Conservation (phyloP, 2,797 vertebrate species). For the Cheirogaleus major region DNA sequence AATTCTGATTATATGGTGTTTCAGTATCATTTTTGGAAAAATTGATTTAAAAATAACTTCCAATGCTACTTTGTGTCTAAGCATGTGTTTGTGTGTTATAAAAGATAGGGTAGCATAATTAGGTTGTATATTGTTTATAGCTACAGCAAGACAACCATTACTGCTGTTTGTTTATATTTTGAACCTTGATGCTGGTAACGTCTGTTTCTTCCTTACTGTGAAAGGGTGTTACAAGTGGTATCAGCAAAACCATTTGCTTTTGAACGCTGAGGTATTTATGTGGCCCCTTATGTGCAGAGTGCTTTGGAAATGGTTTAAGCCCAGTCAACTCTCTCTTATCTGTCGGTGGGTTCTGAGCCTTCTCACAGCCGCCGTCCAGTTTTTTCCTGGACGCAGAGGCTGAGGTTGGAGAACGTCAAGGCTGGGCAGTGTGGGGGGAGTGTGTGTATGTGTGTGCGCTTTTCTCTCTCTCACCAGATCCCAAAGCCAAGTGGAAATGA, state of each 20-base stretch:
- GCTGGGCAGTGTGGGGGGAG: slow-evolving; percentile 18
- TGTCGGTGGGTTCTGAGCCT: slow-evolving; percentile 2
- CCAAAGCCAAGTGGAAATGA: slow-evolving; percentile 63
- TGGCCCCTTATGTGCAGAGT: slow-evolving; percentile 72
- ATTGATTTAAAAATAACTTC: neutral
- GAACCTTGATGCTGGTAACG: slow-evolving; percentile 73
- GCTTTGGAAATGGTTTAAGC: slow-evolving; percentile 61
- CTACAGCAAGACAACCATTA: slow-evolving; percentile 27
- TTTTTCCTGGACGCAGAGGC: neutral
- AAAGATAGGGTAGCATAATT: neutral
- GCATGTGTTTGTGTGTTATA: neutral
- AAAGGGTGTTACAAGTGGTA: slow-evolving; percentile 75
- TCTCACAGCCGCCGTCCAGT: neutral
- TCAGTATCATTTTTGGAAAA: slow-evolving; percentile 39
- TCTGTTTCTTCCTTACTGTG: slow-evolving; percentile 75
- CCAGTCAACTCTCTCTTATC: slow-evolving; percentile 72
- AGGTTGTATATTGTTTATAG: slow-evolving; percentile 18
- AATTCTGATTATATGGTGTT: slow-evolving; percentile 1
- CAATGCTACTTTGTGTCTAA: neutral
- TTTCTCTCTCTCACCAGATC: slow-evolving; percentile 56
- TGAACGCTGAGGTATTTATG: slow-evolving; percentile 80
- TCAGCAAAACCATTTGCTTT: slow-evolving; percentile 77
- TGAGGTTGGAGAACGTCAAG: slow-evolving; percentile 50
- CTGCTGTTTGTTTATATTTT: slow-evolving; percentile 57
- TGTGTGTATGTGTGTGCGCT: slow-evolving; percentile 58